A percentile compares a stretch with the other conserved stretches of the same genome.
Conservation (phyloP, 2,113 vertebrate genomes). For the Sander vitreus region DNA sequence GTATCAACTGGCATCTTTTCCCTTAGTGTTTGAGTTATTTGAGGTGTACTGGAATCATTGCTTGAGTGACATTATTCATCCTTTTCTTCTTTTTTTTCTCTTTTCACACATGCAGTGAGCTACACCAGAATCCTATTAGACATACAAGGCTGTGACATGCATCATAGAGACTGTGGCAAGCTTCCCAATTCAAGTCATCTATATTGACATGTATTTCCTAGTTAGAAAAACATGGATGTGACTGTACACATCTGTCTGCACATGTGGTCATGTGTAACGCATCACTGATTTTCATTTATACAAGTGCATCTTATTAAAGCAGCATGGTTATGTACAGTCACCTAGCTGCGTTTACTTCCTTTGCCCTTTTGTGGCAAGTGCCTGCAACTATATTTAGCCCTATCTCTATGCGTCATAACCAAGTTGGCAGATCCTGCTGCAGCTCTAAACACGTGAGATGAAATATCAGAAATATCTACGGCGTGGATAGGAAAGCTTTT, state of each 20-base stretch:
- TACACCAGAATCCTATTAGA: not conserved
- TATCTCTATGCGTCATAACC: slow-evolving; percentile 81
- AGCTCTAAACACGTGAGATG: slow-evolving; percentile 60
- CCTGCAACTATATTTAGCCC: slow-evolving; percentile 81
- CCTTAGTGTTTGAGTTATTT: not conserved
- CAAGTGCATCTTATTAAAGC: slow-evolving; percentile 17
- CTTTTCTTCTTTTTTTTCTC: not conserved
- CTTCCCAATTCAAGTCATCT: not conserved
- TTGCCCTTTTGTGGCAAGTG: slow-evolving; percentile 73
- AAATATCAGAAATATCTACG: slow-evolving; percentile 62
- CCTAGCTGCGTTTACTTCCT: slow-evolving; percentile 68
- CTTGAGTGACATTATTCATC: not conserved
- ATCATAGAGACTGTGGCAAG: not conserved
- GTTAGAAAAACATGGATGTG: not conserved
- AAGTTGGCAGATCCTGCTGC: slow-evolving; percentile 77
- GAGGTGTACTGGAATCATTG: not conserved
- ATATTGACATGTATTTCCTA: not conserved
- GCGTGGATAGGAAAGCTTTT: slow-evolving; percentile 9
- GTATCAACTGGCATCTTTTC: not conserved
- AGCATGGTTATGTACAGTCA: slow-evolving; percentile 37
- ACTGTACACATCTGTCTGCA: slow-evolving; percentile 7
- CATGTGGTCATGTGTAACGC: slow-evolving; percentile 5
- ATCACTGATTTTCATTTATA: slow-evolving; percentile 29
- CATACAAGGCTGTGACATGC: not conserved
- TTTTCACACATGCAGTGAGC: not conserved